Conservation (phyloP, 2,113 vertebrate species). For the Lasiurus borealis region DNA sequence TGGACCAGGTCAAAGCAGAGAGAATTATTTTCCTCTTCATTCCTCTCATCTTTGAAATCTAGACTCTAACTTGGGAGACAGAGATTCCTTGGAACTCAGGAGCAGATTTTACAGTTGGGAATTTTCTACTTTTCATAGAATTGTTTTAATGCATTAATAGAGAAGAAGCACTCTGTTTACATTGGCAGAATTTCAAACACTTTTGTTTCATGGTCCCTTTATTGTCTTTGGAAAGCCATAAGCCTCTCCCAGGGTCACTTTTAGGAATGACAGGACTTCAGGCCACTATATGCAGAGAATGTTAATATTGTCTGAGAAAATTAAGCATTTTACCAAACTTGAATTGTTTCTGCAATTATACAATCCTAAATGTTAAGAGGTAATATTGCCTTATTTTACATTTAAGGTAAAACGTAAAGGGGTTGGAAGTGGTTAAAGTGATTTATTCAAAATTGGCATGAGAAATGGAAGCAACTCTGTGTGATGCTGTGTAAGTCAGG, state of each 20-base stretch:
- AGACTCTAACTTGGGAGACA: slow-evolving; percentile 38
- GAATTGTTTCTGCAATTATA: slow-evolving; percentile 41
- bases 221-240: slow-evolving; percentile 75
- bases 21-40: background rate
- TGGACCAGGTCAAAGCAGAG: background rate
- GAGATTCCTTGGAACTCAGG: slow-evolving; percentile 39
- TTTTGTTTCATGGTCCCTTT: slow-evolving; percentile 71
- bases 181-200: slow-evolving; percentile 72
- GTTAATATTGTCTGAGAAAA: slow-evolving; percentile 55
- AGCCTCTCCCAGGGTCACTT: slow-evolving; percentile 56
- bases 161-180: slow-evolving; percentile 69
- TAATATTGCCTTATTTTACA: background rate
- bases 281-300: background rate
- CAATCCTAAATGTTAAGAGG: background rate
- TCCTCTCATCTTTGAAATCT: slow-evolving; percentile 56
- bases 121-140: slow-evolving; percentile 69
- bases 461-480: background rate
- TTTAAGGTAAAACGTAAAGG: background rate
- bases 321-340: slow-evolving; percentile 50
- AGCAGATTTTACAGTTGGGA: slow-evolving; percentile 46
- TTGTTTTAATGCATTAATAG: slow-evolving; percentile 68
- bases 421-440: background rate
- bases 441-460: background rate
- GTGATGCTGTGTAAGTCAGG: background rate
- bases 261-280: slow-evolving; percentile 60